Base-by-base conservation (phyloP, 2,113 vertebrate species). In the Phoenicopterus ruber region DNA sequence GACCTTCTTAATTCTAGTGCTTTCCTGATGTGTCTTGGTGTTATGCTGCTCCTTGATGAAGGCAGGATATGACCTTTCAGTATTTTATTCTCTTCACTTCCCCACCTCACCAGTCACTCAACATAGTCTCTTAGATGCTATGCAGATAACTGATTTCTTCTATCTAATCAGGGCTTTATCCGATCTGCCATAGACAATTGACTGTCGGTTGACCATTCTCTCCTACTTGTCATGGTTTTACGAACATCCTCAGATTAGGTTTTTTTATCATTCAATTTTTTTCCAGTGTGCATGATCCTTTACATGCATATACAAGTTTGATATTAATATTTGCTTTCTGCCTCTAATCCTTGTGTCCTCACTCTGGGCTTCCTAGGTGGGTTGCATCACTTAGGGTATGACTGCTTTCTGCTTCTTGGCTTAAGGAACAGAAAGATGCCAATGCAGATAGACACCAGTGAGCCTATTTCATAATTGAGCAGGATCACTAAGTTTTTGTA, bases 81-180 rank as follows among this genome's bases (percentile, higher is more conserved):
- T 44, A 38, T 54, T 78, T 55, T n/a, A 12, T 82, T 52, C 13
- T 87, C 19, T 65, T 65, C 18, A 10, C 8, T 70, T 24, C 6
- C 18, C 18, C 20, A 49, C 32, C 17, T 52, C 17, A 47, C 22
- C 28, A 40, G 24, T 76, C 54, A 31, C 22, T 77, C 3, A 0
- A 14, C 13, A 38, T 10, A 24, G 17, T 70, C 24, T 70, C 26
- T 49, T 31, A 32, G 32, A 38, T 38, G n/a, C 13, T 49, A 14
- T 10, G 9, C 11, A 44, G 28, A 25, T 40, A 80, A 59, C 3
- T 29, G 5, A 29, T 46, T 87, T 74, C 24, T 74, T 76, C 40
- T 70, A 0, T 44, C 8, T 49, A 44, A 18, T 44, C 36, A 2
- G 1, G 22, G 9, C 7, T 80, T 76, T 36, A 25, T 44, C 0